Percentiles rank a stretch among this genome's conserved stretches.
phyloP scores from a whole-genome alignment of 2,797 vertebrate species.

The Passerculus sandwichensis region DNA sequence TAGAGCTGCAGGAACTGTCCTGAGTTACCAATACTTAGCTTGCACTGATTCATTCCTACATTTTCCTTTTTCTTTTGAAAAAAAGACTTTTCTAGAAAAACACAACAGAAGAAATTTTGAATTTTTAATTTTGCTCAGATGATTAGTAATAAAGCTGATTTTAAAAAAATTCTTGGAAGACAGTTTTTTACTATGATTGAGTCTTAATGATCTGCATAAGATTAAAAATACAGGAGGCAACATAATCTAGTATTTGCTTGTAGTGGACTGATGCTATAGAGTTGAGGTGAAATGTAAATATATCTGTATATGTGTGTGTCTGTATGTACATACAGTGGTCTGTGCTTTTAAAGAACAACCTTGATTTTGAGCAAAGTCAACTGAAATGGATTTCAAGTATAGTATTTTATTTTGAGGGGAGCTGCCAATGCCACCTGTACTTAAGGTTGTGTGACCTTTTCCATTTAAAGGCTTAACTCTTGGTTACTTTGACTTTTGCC shows the following conservation, averaged over 20 bases:
- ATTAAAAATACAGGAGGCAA: not conserved
- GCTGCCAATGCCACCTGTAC: not conserved
- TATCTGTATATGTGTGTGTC: not conserved
- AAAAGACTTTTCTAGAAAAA: not conserved
- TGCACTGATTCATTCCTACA: not conserved
- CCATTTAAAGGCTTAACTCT: constrained; percentile 10
- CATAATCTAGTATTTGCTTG: not conserved
- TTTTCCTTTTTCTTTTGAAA: not conserved
- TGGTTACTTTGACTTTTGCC: not conserved
- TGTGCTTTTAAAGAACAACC: not conserved
- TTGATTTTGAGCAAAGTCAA: not conserved
- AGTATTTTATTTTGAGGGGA: not conserved
- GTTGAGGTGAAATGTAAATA: not conserved
- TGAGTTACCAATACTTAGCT: not conserved
- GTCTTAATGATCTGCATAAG: not conserved
- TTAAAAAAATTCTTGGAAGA: not conserved
- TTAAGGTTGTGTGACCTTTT: not conserved
- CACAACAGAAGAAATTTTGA: not conserved
- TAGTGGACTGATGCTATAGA: not conserved
- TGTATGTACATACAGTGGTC: not conserved
- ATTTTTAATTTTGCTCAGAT: not conserved
- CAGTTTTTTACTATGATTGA: not conserved
- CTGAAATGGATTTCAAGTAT: not conserved
- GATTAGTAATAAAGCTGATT: not conserved
- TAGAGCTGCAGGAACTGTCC: not conserved